Evolutionary conservation across 2,888 invertebrate genomes (phyloP), one percentile per base, ranked within the genome.

Genomic region (Punctoribates punctum): DNA sequence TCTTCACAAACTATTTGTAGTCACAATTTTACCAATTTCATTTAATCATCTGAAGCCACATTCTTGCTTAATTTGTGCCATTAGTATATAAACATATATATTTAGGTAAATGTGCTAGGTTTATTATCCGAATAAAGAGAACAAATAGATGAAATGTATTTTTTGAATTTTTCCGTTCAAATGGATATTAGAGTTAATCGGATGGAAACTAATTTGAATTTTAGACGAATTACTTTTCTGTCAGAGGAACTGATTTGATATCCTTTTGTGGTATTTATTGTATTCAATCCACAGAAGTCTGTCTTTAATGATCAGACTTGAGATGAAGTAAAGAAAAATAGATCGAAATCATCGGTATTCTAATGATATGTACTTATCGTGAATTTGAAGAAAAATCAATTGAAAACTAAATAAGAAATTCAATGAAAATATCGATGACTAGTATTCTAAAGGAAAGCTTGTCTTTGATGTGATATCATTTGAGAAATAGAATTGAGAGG

Each of bases 381-480:
- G 25, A 57, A 57, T 25, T 25, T 57, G 5, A 57, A 20, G 54
- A 57, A 57, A 25, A 57, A 57, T 57, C 25, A 9, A 57, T 57
- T 57, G 23, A 54, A 57, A 57, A 25, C 23, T 23, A 25, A 57
- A 57, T 25, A 57, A 25, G 25, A 25, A 57, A n/a, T 57, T 20
- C 17, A 57, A 54, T 15, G 54, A 57, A 57, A 57, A 57, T 57
- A 57, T 57, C 57, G 57, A 57, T 57, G 57, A 57, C 57, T 57
- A 25, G 57, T 1, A 57, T 25, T 57, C 9, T 6, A 57, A 57
- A 25, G 57, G 57, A 57, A 57, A 57, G 57, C 3, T 57, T 54
- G 57, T 25, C 57, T 57, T 57, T 25, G 25, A 9, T 57, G 57
- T 57, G 23, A 57, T 57, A 57, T 57, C 57, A 23, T 25, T 57